Conservation (phyloP, 2,113 vertebrate species). For the Lepidothrix coronata region DNA sequence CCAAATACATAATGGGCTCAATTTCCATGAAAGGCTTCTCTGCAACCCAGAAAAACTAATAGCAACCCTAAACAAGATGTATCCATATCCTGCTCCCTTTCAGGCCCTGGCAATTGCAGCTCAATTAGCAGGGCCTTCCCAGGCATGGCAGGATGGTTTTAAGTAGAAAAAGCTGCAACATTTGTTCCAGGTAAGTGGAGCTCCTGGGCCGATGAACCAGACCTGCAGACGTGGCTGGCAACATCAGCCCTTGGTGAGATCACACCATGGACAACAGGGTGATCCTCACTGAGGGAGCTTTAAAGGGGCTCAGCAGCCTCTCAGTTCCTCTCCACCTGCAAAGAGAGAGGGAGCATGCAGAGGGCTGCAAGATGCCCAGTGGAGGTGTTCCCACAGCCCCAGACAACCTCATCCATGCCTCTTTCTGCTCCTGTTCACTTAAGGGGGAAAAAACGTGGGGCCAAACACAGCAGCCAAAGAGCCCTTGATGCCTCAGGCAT, state of each 20-base stretch:
- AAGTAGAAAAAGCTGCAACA: neutral
- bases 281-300: neutral
- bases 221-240: neutral
- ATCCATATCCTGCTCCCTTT: constrained; percentile 17
- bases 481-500: neutral
- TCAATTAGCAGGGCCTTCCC: neutral
- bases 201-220: neutral
- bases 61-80: constrained; percentile 31
- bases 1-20: constrained; percentile 68
- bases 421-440: neutral
- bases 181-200: neutral
- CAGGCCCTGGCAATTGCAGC: neutral
- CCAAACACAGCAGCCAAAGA: neutral
- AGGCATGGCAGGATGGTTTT: neutral
- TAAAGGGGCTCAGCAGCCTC: neutral
- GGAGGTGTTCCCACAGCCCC: neutral
- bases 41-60: constrained; percentile 46
- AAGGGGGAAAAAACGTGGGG: neutral
- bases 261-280: too few species aligned
- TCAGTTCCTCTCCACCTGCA: neutral
- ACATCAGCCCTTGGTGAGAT: neutral
- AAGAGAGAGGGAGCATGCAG: neutral
- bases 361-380: neutral
- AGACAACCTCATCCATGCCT: accelerated
- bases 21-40: constrained; percentile 61